Evolutionary conservation across 2,888 invertebrate genomes (phyloP), one percentile per base, ranked within the genome.

Genomic region (Spodoptera picta): DNA sequence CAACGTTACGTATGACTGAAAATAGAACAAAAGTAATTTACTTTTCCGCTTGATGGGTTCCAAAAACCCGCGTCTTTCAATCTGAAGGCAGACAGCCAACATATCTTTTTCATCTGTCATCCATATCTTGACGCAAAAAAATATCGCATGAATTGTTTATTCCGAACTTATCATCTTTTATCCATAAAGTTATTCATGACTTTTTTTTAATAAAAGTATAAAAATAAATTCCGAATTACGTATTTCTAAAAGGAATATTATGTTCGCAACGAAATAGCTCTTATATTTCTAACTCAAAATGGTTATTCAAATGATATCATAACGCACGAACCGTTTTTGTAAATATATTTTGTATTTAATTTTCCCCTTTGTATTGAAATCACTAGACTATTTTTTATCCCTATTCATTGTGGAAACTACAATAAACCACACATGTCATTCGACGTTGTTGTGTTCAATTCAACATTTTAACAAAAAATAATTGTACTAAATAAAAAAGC

Each of bases 91-190:
- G 75, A 70, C 58, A 44, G 53, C 48, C 41, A 49, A 62, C 75
- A 72, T 27, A 72, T 72, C 60, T 57, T 54, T 51, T 53, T 44
- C 60, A 75, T 71, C 42, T 75, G 75, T 72, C 71, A 70, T 71
- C 31, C 48, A 52, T 60, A 75, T 60, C 36, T 58, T 71, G 57
- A 54, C 65, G 36, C 36, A 70, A 43, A 52, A 56, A 72, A 57
- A 57, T 55, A 60, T 55, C 43, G n/a, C 12, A 48, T 48, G 49
- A 52, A 64, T 70, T 56, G 47, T 63, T 51, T 69, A 60, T 57
- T 31, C 12, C 49, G 9, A 51, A 14, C 14, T 19, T 12, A 47
- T 47, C 36, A 42, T 61, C 23, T 46, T 43, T 24, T 48, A 48
- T 54, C 19, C 41, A 9, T 43, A 53, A 19, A 27, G 53, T 11